Evolutionary conservation across 2,888 invertebrate species (phyloP).

Genomic region (Trachelus iudaicus): DNA sequence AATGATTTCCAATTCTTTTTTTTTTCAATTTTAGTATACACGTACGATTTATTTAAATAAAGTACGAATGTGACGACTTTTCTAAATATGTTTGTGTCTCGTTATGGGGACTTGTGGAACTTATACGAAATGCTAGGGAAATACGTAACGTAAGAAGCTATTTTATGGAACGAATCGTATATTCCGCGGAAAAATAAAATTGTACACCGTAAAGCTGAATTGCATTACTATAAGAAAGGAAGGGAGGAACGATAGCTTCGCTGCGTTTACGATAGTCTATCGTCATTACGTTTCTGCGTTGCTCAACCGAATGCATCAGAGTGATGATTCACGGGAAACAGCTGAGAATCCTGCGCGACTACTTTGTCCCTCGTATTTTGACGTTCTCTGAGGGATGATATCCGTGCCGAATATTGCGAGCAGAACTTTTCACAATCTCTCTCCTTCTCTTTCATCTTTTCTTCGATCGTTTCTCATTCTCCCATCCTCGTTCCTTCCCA

Average conservation of each 20-base stretch:
- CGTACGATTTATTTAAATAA: neutral
- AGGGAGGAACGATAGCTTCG: neutral
- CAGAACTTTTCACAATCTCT: neutral
- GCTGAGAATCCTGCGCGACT: neutral
- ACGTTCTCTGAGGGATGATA: neutral
- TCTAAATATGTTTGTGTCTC: neutral
- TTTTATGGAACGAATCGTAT: neutral
- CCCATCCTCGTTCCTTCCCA: neutral
- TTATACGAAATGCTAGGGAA: neutral
- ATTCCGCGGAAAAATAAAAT: neutral
- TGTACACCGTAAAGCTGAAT: neutral
- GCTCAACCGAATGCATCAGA: neutral
- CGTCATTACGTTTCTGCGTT: neutral
- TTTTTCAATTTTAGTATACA: no score
- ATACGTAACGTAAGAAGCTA: neutral
- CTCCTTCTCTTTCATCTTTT: neutral
- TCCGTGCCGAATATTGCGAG: neutral
- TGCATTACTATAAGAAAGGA: neutral
- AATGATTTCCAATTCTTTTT: neutral
- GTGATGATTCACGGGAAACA: neutral
- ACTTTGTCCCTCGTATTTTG: neutral
- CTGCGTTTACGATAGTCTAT: neutral
- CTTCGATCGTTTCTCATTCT: neutral
- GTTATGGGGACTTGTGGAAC: neutral
- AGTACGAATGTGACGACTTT: neutral